A percentile compares a stretch with the other conserved stretches of the same genome.
phyloP scores from a whole-genome alignment of 2,888 invertebrate genomes.

The Caenorhabditis becei region DNA sequence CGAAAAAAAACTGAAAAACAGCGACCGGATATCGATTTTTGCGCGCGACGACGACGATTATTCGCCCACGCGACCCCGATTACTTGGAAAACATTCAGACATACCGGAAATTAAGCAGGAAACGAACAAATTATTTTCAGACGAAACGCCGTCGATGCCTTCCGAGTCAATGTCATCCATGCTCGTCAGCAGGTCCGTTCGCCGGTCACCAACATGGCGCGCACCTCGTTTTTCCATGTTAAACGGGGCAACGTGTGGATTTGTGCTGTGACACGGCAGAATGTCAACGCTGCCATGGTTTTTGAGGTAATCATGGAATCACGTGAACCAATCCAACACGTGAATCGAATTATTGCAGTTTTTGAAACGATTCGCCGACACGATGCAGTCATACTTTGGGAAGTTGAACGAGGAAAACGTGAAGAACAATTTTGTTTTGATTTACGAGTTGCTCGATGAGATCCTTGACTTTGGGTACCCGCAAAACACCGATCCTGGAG shows the following conservation, averaged over 20 bases:
- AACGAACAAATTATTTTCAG: too few relatives aligned
- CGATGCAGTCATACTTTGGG: conserved; percentile 98
- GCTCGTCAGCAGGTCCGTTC: conserved; percentile 95
- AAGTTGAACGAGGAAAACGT: conserved; percentile 99
- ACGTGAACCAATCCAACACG: not conserved
- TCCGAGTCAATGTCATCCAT: conserved; percentile 99
- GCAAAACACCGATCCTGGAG: conserved; percentile 99
- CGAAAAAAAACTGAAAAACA: too few relatives aligned
- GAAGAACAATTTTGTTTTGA: conserved; percentile 99
- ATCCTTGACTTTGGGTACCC: conserved; percentile 99
- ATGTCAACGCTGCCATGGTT: conserved; percentile 99
- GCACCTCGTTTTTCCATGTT: conserved; percentile 99
- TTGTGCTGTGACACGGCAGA: conserved; percentile 99
- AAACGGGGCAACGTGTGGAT: conserved; percentile 99
- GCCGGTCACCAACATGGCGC: conserved; percentile 98
- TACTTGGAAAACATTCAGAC: too few relatives aligned
- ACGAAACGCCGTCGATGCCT: conserved; percentile 98
- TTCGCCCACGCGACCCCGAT: too few relatives aligned
- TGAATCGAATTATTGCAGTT: conserved; percentile 86
- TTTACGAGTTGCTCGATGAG: conserved; percentile 98
- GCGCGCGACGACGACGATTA: not conserved
- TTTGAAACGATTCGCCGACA: conserved; percentile 91
- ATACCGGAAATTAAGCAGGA: too few relatives aligned
- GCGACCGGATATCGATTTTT: conserved; percentile 1
- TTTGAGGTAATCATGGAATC: conserved; percentile 61